Conservation (phyloP, 2,113 vertebrate species). For the Bothrops jararaca region DNA sequence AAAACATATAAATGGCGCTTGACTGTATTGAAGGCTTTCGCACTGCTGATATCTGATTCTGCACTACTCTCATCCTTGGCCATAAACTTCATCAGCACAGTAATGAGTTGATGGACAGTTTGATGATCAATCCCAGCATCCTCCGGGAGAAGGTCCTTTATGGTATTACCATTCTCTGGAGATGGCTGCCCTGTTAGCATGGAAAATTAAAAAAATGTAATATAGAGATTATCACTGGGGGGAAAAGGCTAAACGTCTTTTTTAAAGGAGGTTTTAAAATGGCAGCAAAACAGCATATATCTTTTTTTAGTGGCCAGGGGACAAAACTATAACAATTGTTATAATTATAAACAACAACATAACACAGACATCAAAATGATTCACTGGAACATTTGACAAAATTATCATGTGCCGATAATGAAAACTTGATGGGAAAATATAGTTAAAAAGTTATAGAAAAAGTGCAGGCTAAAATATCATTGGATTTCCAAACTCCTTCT, state of each 20-base stretch:
- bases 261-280: not conserved
- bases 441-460: not conserved
- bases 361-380: not conserved
- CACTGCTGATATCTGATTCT: constrained; percentile 90
- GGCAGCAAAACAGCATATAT: not conserved
- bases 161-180: constrained; percentile 85
- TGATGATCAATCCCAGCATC: constrained; percentile 96
- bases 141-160: constrained; percentile 92
- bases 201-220: constrained; percentile 33
- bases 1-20: constrained; percentile 94
- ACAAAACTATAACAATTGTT: not conserved
- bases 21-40: constrained; percentile 97
- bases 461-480: not conserved
- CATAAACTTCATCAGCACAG: constrained; percentile 99
- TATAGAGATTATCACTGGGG: not conserved
- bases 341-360: not conserved
- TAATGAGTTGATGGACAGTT: constrained; percentile 96
- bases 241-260: not conserved
- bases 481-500: not conserved
- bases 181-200: constrained; percentile 76
- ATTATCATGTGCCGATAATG: not conserved
- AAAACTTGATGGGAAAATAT: not conserved
- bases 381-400: not conserved
- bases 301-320: not conserved
- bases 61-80: constrained; percentile 95